These are phyloP conservation scores for Rattus rattus DNA, from an alignment of 2,113 vertebrate genomes.

Conservation along the genomic window DNA sequence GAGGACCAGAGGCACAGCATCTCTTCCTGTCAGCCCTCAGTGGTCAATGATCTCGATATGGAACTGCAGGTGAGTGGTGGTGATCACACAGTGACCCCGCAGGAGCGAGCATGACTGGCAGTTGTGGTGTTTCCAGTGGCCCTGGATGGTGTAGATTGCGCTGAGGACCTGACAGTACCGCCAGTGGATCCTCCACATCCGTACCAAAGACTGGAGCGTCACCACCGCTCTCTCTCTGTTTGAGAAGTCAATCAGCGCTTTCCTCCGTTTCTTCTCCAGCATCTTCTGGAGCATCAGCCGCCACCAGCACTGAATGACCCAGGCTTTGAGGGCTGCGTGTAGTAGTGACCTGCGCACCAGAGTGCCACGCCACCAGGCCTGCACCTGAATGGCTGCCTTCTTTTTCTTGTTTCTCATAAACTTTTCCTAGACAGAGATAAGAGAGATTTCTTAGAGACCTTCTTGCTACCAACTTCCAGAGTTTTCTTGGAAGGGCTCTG, in stretches of 20 bases:
- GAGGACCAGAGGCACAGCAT: not conserved
- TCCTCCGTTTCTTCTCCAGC: not conserved
- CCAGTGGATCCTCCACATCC: constrained; percentile 75
- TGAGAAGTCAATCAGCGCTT: not conserved
- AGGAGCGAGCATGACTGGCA: constrained; percentile 64
- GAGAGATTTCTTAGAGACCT: constrained; percentile 35
- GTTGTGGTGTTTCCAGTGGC: constrained; percentile 67
- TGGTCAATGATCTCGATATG: constrained; percentile 70
- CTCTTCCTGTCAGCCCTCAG: not conserved
- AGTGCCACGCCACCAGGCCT: constrained; percentile 77
- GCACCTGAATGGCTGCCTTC: constrained; percentile 25
- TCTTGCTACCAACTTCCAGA: not conserved
- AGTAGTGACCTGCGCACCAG: constrained; percentile 52
- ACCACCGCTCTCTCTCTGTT: constrained; percentile 35
- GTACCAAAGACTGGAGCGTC: constrained; percentile 72
- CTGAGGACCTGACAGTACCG: constrained; percentile 74
- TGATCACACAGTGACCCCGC: constrained; percentile 70
- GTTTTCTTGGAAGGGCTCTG: not conserved
- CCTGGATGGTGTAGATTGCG: constrained; percentile 58
- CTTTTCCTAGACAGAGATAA: constrained; percentile 37
- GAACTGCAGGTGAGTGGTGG: constrained; percentile 76
- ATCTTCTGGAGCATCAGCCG: rapidly evolving
- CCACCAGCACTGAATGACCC: constrained; percentile 78
- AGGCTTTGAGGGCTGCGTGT: constrained; percentile 62
- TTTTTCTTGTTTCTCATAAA: not conserved